These are phyloP conservation scores for Eupithecia exiguata DNA, from an alignment of 2,888 invertebrate genomes.

Conservation along the genomic window DNA sequence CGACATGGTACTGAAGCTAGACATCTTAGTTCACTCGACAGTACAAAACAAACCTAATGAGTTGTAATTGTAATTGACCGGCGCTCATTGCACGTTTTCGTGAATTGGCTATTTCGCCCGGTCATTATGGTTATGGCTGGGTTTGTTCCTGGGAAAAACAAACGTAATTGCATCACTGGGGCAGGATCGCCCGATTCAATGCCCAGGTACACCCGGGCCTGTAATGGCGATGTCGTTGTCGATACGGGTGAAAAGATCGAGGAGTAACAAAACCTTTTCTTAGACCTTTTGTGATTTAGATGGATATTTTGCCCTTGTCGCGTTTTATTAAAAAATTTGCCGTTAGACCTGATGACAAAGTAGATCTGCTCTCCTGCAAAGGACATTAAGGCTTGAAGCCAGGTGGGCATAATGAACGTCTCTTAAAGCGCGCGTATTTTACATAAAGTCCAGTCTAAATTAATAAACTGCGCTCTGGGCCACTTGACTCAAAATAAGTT, in stretches of 20 bases:
- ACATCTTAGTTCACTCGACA: background rate
- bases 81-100: conserved; percentile 27
- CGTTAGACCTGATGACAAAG: background rate
- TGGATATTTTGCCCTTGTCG: background rate
- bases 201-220: conserved; percentile 20
- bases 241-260: conserved; percentile 3
- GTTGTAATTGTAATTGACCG: conserved; percentile 14
- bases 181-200: conserved; percentile 22
- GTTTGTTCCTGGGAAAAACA: conserved; percentile 46
- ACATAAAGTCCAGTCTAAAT: background rate
- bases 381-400: conserved; percentile 2
- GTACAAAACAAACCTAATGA: conserved; percentile 8
- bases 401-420: conserved; percentile 1
- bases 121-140: conserved; percentile 46
- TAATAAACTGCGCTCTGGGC: conserved; percentile 3
- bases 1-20: background rate
- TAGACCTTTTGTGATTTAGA: background rate
- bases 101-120: conserved; percentile 31
- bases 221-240: conserved; percentile 9
- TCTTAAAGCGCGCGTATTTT: background rate
- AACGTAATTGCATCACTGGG: conserved; percentile 49
- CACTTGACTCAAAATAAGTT: background rate
- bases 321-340: background rate
- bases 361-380: background rate
- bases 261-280: conserved; percentile 8